These are phyloP conservation scores for Bugulina stolonifera DNA, from an alignment of 2,888 invertebrate genomes.

Conservation along the genomic window DNA sequence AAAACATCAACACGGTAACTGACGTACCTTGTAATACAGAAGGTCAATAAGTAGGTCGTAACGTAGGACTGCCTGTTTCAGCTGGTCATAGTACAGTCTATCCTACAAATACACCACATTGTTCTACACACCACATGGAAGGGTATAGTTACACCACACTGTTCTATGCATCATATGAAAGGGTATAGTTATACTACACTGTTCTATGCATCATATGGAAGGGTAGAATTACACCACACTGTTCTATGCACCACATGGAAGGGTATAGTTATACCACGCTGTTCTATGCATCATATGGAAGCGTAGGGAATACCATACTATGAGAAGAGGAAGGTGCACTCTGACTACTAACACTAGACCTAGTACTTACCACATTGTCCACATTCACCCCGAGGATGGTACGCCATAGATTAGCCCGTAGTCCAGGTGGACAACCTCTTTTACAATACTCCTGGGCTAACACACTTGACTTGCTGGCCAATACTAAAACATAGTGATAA, in stretches of 20 bases:
- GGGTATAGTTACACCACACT: too few relatives aligned
- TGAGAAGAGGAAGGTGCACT: too few relatives aligned
- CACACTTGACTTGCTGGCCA: slow-evolving; percentile 74
- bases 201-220: too few relatives aligned
- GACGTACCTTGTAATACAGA: slow-evolving; percentile 73
- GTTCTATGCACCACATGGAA: too few relatives aligned
- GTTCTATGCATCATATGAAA: too few relatives aligned
- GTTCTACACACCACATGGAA: too few relatives aligned
- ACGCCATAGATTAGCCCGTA: slow-evolving; percentile 78
- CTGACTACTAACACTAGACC: neutral
- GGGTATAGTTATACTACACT: too few relatives aligned
- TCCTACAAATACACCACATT: slow-evolving; percentile 48
- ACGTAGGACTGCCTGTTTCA: slow-evolving; percentile 75
- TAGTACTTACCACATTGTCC: slow-evolving; percentile 28
- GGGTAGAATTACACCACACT: too few relatives aligned
- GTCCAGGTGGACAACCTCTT: slow-evolving; percentile 72
- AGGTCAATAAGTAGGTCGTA: slow-evolving; percentile 90
- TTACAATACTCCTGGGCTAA: slow-evolving; percentile 84
- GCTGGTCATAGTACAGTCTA: slow-evolving; percentile 64
- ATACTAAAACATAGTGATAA: too few relatives aligned
- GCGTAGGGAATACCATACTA: too few relatives aligned
- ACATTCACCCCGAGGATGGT: slow-evolving; percentile 67
- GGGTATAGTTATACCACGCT: too few relatives aligned
- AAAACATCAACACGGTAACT: neutral
- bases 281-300: too few relatives aligned